Percentiles rank a stretch among this genome's conserved stretches.
Conservation (phyloP, 2,797 vertebrate genomes). For the Peromyscus eremicus region DNA sequence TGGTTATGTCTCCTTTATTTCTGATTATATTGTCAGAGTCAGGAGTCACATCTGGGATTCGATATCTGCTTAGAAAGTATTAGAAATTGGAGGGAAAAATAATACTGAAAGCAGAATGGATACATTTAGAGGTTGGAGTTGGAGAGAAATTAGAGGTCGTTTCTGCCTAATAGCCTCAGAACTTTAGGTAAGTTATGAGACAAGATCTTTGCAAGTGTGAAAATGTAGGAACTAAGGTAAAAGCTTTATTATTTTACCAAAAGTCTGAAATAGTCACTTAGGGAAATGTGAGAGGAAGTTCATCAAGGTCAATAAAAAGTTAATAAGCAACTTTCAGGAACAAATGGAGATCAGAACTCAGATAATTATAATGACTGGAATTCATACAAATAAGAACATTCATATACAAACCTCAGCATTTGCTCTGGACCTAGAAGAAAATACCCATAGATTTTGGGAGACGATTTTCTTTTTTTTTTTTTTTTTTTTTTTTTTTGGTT, state of each 20-base stretch:
- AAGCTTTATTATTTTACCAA: not conserved
- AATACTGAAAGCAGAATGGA: constrained; percentile 18
- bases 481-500: too few species aligned
- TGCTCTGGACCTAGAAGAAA: not conserved
- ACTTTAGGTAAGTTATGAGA: not conserved
- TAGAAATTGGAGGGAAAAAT: not conserved
- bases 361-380: not conserved
- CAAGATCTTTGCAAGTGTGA: not conserved
- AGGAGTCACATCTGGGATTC: not conserved
- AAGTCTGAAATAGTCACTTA: constrained; percentile 30
- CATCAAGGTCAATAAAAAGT: constrained; percentile 50
- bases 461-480: too few species aligned
- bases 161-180: not conserved
- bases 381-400: constrained; percentile 5
- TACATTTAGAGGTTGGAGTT: not conserved
- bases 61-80: not conserved
- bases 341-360: constrained; percentile 14
- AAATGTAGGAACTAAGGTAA: not conserved
- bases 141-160: not conserved
- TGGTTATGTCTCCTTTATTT: not conserved
- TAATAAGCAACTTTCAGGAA: constrained; percentile 28
- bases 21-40: not conserved
- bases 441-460: not conserved
- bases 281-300: not conserved
- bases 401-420: not conserved